phyloP scores from a whole-genome alignment of 2,113 vertebrate species.

The Epinephelus lanceolatus region DNA sequence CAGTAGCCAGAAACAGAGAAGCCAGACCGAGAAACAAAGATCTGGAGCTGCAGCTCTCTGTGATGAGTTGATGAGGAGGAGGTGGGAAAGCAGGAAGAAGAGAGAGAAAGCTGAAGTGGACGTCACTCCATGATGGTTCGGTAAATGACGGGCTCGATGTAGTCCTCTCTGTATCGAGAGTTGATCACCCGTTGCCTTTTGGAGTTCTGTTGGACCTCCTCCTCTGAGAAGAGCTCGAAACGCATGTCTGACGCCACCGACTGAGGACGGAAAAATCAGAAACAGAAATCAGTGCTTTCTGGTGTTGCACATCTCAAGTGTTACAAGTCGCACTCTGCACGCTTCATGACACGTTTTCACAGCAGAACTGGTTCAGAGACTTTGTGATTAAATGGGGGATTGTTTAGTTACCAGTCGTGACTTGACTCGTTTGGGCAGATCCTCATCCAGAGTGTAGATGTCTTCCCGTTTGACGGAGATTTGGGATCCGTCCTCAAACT shows the following conservation, averaged over 20 bases:
- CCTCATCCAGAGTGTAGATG: conserved; percentile 94
- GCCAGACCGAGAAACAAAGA: not conserved
- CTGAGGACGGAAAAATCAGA: conserved; percentile 73
- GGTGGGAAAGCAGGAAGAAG: not conserved
- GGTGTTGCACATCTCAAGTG: not conserved
- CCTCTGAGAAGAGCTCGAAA: conserved; percentile 94
- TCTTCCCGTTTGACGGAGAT: conserved; percentile 94
- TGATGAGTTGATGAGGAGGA: not conserved
- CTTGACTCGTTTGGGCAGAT: conserved; percentile 96
- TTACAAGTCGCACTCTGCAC: not conserved
- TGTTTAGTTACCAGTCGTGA: conserved; percentile 88
- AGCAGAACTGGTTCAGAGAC: not conserved
- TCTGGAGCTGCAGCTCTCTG: conserved; percentile 6
- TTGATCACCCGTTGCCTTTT: conserved; percentile 97
- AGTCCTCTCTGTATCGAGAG: conserved; percentile 96
- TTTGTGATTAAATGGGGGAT: not conserved
- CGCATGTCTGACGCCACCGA: conserved; percentile 99
- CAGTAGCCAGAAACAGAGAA: conserved; percentile 22
- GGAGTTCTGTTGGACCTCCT: conserved; percentile 92
- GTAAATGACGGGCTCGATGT: conserved; percentile 95
- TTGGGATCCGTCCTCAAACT: conserved; percentile 97
- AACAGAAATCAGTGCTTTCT: not conserved
- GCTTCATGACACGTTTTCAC: not conserved
- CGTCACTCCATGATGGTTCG: conserved; percentile 97
- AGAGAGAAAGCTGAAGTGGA: not conserved